phyloP scores from a whole-genome alignment of 1,140 invertebrate genomes.

The Polypedilum vanderplanki region DNA sequence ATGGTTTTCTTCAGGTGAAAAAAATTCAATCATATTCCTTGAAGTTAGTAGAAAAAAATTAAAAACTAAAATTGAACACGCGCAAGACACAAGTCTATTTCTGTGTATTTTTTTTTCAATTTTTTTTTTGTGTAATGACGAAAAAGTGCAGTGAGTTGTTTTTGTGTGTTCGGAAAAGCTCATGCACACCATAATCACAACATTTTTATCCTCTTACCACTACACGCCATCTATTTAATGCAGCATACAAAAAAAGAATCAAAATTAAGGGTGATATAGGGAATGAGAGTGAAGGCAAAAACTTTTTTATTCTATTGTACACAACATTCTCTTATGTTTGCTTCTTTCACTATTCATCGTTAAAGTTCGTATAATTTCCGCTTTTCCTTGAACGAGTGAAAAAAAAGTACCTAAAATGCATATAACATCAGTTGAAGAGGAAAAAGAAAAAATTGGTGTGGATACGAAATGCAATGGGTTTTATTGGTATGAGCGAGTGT shows the following conservation, averaged over 20 bases:
- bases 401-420: constrained; percentile 27
- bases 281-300: neutral
- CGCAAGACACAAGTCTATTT: constrained; percentile 24
- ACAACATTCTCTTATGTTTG: neutral
- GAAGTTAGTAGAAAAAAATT: neutral
- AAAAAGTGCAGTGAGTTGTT: constrained; percentile 23
- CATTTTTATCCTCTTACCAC: neutral
- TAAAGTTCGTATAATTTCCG: constrained; percentile 21
- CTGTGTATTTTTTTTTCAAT: neutral
- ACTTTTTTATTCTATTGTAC: neutral
- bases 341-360: constrained; percentile 4
- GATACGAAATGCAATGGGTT: neutral
- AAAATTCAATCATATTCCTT: constrained; percentile 14
- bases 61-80: neutral
- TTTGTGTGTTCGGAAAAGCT: constrained; percentile 18
- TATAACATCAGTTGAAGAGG: neutral
- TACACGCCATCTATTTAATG: neutral
- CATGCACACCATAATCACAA: neutral
- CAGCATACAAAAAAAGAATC: constrained; percentile 23
- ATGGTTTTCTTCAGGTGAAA: neutral
- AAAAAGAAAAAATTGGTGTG: constrained; percentile 13
- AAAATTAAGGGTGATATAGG: neutral
- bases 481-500: neutral
- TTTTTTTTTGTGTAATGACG: neutral
- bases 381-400: constrained; percentile 20